Percentiles rank a stretch among this genome's conserved stretches.
These are phyloP conservation scores for Taenioides sp. DNA, from an alignment of 2,797 vertebrate genomes.

Conservation along the genomic window DNA sequence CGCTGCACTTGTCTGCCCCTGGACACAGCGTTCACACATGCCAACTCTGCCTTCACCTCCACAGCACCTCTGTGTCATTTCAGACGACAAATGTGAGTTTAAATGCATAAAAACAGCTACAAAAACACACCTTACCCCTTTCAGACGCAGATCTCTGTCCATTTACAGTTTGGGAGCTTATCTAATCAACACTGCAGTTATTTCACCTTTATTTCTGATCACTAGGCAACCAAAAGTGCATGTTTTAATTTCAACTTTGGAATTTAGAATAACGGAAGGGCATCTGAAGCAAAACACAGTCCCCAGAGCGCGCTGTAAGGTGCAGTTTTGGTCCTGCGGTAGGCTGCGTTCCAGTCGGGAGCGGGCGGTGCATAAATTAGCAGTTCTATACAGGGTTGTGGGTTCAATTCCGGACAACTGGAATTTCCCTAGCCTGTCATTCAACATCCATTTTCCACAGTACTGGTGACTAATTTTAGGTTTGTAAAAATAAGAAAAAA, in stretches of 20 bases:
- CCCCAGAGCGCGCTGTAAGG: neutral
- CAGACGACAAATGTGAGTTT: neutral
- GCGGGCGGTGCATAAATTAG: neutral
- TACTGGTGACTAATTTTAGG: neutral
- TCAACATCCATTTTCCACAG: neutral
- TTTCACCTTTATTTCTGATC: neutral
- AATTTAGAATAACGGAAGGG: conserved; percentile 16
- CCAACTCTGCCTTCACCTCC: neutral
- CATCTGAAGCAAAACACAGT: conserved; percentile 22
- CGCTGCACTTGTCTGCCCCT: too few species aligned
- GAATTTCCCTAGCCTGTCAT: neutral
- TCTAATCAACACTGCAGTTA: neutral
- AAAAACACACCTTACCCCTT: neutral
- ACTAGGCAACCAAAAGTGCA: neutral
- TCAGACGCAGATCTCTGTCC: neutral
- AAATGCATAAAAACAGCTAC: neutral
- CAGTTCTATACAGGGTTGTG: neutral
- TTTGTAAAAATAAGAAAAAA: neutral
- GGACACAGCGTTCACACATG: too few species aligned
- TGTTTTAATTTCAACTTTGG: neutral
- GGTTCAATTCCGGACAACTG: neutral
- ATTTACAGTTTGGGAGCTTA: neutral
- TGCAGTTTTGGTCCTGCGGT: neutral
- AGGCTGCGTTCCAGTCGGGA: neutral
- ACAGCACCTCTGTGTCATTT: neutral